Evolutionary conservation across 2,888 invertebrate genomes (phyloP), one percentile per base, ranked within the genome.

Genomic region (Trisateles emortualis): DNA sequence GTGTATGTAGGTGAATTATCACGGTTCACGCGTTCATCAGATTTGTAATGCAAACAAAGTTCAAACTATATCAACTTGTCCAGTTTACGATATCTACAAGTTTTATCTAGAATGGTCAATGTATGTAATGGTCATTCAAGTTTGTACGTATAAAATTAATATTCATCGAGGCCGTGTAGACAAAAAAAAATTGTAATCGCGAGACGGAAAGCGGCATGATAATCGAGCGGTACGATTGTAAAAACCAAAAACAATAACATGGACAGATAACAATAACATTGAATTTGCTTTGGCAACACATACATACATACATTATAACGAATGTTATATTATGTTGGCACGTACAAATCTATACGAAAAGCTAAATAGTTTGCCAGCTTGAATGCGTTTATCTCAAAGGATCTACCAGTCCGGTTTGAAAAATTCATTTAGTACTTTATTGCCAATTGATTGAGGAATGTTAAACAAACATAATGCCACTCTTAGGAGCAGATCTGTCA

Each of bases 101-200:
- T 16, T 26, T 11, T 11, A 41, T 29, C 29, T 39, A 14, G 33
- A 33, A 33, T 8, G 14, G 11, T 11, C 14, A 33, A 14, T 33
- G 33, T 33, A 33, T 33, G 14, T 33, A 32, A 32, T n/a, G n/a
- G n/a, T 9, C 29, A 33, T 33, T 33, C 1, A 3, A 33, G 10
- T 33, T 1, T 4, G 6, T 14, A 5, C 5, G 13, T 11, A 22
- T 13, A 19, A 42, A 32, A 17, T 32, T 17, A 11, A 29, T 16
- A 38, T 38, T 49, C 26, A 63, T 54, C 46, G 36, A 54, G 33
- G 43, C 5, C 42, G 17, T 14, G n/a, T 16, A n/a, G n/a, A 45
- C 16, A 8, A 45, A 44, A 38, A 24, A 44, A 38, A 24, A 26
- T 2, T 17, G 16, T 16, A 9, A 36, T 10, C 9, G 16, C 19